phyloP scores from a whole-genome alignment of 2,113 vertebrate species.

The Argyrosomus japonicus region DNA sequence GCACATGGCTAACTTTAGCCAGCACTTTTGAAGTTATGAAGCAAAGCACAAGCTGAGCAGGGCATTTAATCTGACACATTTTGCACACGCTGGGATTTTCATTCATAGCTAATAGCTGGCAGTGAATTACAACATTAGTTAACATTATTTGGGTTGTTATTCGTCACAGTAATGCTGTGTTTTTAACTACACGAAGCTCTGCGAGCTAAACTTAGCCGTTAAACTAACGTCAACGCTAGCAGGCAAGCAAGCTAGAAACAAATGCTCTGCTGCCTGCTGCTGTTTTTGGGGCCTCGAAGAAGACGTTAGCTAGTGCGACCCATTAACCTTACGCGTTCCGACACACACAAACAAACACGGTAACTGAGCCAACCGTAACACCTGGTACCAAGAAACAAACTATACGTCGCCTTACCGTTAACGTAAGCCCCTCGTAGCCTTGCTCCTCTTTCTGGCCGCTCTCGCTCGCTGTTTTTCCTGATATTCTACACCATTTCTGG shows the following conservation, averaged over 20 bases:
- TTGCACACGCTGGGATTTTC: neutral
- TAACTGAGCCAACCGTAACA: conserved; percentile 41
- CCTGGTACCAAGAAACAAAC: neutral
- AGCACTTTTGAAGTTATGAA: neutral
- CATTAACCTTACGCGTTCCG: conserved; percentile 66
- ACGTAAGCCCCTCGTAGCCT: conserved; percentile 35
- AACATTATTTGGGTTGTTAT: neutral
- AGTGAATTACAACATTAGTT: conserved; percentile 17
- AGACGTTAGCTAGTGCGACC: conserved; percentile 52
- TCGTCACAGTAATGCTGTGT: neutral
- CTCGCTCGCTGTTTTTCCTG: conserved; percentile 47
- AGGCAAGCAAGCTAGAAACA: conserved; percentile 36
- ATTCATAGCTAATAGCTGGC: conserved; percentile 14
- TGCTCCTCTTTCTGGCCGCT: conserved; percentile 49
- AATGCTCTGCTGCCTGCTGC: conserved; percentile 15
- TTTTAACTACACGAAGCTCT: neutral
- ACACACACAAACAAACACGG: conserved; percentile 49
- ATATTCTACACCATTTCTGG: conserved; percentile 80
- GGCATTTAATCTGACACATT: neutral
- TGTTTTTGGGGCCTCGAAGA: conserved; percentile 41
- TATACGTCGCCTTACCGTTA: conserved; percentile 71
- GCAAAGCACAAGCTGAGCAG: neutral
- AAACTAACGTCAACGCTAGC: conserved; percentile 42
- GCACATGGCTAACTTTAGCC: conserved; percentile 39
- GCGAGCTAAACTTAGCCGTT: neutral